Conservation (phyloP, 1,140 invertebrate species). For the Lineus longissimus region DNA sequence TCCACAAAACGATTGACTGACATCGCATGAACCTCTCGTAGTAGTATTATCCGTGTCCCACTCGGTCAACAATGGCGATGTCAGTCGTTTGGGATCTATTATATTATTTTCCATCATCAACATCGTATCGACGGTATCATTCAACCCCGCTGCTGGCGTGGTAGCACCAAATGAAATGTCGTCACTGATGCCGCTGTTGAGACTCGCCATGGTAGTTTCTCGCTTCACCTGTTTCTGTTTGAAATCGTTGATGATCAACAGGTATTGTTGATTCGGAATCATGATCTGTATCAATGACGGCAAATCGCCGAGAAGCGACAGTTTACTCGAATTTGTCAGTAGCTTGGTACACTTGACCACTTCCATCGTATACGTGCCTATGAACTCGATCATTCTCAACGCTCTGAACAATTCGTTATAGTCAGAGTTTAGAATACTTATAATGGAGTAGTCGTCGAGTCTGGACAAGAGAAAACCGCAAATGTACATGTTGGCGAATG, state of each 20-base stretch:
- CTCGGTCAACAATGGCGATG: too few relatives aligned
- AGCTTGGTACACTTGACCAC: too few relatives aligned
- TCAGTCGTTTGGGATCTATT: too few relatives aligned
- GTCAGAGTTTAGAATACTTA: neutral
- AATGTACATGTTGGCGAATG: neutral
- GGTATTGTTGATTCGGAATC: neutral
- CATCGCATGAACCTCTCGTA: too few relatives aligned
- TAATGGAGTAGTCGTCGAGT: neutral
- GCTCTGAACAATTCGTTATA: constrained; percentile 2
- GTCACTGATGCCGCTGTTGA: too few relatives aligned
- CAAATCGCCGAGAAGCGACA: neutral
- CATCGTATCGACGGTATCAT: too few relatives aligned
- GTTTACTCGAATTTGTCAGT: neutral
- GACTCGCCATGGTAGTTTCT: neutral
- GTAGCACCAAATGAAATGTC: neutral
- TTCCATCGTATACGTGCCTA: neutral
- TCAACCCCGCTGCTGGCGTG: too few relatives aligned
- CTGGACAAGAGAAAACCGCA: neutral
- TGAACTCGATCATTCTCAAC: neutral
- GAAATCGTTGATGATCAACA: too few relatives aligned
- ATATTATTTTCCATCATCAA: too few relatives aligned
- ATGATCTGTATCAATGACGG: neutral
- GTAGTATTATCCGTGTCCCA: too few relatives aligned
- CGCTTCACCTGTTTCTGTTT: too few relatives aligned
- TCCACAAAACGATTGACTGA: too few relatives aligned